phyloP scores from a whole-genome alignment of 1,140 invertebrate genomes.

The Drosophila sproati region DNA sequence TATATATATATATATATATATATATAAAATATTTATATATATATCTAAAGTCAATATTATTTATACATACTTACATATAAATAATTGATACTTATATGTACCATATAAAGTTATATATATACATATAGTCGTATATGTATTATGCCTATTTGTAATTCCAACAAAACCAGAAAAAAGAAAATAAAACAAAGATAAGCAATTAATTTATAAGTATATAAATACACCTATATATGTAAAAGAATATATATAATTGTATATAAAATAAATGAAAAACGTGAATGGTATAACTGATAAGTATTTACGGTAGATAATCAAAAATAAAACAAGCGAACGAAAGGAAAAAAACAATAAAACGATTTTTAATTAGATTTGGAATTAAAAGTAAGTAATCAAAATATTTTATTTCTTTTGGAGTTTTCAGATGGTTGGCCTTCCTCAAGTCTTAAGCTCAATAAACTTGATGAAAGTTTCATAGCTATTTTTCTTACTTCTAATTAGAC shows the following conservation, averaged over 20 bases:
- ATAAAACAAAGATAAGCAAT: conserved; percentile 50
- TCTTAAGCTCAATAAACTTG: too few species aligned
- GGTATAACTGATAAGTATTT: conserved; percentile 75
- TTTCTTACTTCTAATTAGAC: too few species aligned
- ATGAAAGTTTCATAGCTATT: too few species aligned
- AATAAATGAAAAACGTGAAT: conserved; percentile 45
- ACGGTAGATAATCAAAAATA: conserved; percentile 83
- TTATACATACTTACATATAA: conserved; percentile 56
- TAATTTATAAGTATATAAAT: conserved; percentile 67
- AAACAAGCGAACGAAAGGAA: conserved; percentile 46
- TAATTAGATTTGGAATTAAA: not conserved
- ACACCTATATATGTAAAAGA: conserved; percentile 63
- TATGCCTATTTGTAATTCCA: conserved; percentile 64
- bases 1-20: conserved; percentile 61
- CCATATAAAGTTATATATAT: conserved; percentile 60
- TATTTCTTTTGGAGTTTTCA: too few species aligned
- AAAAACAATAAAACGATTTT: conserved; percentile 9
- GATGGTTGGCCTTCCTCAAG: too few species aligned
- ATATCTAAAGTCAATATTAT: conserved; percentile 64
- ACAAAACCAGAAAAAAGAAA: conserved; percentile 17
- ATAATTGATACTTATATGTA: conserved; percentile 72
- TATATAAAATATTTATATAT: conserved; percentile 64
- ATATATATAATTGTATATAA: conserved; percentile 78
- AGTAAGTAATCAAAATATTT: not conserved
- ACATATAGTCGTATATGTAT: conserved; percentile 36